phyloP scores from a whole-genome alignment of 2,113 vertebrate genomes.

The Ciconia boyciana region DNA sequence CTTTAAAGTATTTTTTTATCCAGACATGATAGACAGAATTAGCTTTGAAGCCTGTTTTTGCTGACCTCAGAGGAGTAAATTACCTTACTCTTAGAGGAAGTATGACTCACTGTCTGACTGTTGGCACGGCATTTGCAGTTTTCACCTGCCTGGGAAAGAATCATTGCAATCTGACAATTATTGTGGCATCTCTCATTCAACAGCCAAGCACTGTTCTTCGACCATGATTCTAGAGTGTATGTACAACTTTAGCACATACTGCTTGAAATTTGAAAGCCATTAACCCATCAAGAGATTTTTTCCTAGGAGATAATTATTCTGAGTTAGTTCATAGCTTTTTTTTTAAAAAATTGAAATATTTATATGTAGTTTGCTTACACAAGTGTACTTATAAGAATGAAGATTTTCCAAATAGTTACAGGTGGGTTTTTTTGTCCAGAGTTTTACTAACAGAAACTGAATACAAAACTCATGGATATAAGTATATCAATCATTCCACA shows the following conservation, averaged over 20 bases:
- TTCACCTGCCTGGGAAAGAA: not conserved
- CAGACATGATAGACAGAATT: slow-evolving; percentile 8
- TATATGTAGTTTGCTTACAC: not conserved
- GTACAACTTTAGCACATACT: not conserved
- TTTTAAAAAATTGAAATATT: not conserved
- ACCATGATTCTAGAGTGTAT: not conserved
- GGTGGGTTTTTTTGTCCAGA: not conserved
- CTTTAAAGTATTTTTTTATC: not conserved
- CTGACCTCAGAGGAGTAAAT: slow-evolving; percentile 30
- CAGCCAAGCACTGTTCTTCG: not conserved
- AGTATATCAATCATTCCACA: not conserved
- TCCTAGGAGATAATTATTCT: not conserved
- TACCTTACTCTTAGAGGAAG: not conserved
- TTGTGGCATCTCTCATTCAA: not conserved
- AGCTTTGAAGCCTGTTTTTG: slow-evolving; percentile 26
- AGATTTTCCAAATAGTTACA: not conserved
- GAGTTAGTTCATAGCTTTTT: not conserved
- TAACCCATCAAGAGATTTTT: not conserved
- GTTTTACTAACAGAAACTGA: not conserved
- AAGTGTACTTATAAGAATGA: not conserved
- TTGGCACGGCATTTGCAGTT: not conserved
- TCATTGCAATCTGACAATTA: not conserved
- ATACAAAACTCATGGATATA: not conserved
- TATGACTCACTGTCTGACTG: not conserved
- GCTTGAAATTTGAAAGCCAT: not conserved